Percentiles rank a stretch among this genome's conserved stretches.
phyloP scores from a whole-genome alignment of 2,888 invertebrate species.

The Chydorus sphaericus region DNA sequence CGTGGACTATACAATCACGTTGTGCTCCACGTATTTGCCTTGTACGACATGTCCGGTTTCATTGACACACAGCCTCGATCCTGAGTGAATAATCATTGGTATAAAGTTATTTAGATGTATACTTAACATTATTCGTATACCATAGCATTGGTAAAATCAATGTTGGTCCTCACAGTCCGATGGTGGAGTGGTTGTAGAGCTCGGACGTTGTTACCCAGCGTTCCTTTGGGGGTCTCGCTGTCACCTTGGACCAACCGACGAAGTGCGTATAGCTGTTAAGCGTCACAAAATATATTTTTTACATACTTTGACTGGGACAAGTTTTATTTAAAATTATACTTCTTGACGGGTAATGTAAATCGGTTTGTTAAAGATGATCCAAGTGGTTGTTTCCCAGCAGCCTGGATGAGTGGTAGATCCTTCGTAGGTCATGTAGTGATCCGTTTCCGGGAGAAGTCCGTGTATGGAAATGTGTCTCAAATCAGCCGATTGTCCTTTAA shows the following conservation, averaged over 20 bases:
- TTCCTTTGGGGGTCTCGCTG: conserved; percentile 68
- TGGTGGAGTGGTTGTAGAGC: conserved; percentile 86
- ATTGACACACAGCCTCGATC: neutral
- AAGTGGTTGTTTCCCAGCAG: conserved; percentile 98
- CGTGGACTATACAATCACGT: conserved; percentile 3
- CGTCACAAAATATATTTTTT: no score
- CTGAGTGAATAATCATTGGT: no score
- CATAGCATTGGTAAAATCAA: conserved; percentile 52
- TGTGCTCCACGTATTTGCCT: conserved; percentile 3
- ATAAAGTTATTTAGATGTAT: no score
- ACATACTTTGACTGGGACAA: neutral
- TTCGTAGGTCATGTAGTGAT: conserved; percentile 93
- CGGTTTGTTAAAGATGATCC: conserved; percentile 95
- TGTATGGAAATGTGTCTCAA: conserved; percentile 74
- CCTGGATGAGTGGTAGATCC: conserved; percentile 95
- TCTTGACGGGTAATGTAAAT: conserved; percentile 92
- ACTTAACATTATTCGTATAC: conserved; percentile 14
- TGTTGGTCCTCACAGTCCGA: conserved; percentile 88
- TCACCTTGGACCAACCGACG: conserved; percentile 82
- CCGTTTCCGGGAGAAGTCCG: conserved; percentile 75
- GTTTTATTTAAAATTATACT: conserved; percentile 40
- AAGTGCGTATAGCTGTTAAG: conserved; percentile 70
- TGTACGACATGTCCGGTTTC: neutral
- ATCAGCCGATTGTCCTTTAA: conserved; percentile 61
- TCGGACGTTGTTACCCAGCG: conserved; percentile 83